Evolutionary conservation across 2,888 invertebrate genomes (phyloP).

Genomic region (Scaptomyza parva): DNA sequence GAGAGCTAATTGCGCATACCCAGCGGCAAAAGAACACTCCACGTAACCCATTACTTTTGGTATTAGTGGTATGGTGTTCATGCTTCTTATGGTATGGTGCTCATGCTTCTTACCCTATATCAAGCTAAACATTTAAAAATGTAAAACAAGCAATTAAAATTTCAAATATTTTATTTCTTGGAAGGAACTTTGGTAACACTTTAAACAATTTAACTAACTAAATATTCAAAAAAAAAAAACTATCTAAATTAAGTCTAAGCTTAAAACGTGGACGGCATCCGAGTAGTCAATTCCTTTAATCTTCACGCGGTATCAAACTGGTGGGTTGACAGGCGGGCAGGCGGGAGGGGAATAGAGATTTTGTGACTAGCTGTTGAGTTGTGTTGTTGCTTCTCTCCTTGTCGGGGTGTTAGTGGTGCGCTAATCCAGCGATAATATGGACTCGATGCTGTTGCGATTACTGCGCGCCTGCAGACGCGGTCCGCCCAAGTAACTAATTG

Average conservation of each 20-base stretch:
- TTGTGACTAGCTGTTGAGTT: not conserved
- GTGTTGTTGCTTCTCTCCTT: not conserved
- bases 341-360: not conserved
- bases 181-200: conserved; percentile 1
- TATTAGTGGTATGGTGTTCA: too few relatives aligned
- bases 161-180: not conserved
- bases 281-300: not conserved
- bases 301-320: not conserved
- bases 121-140: not conserved
- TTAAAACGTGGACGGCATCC: not conserved
- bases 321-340: not conserved
- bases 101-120: not conserved
- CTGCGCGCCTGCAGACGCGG: conserved; percentile 86
- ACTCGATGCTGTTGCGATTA: conserved; percentile 88
- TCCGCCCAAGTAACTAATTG: conserved; percentile 89
- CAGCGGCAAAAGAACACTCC: not conserved
- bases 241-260: not conserved
- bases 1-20: not conserved
- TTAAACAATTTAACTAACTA: not conserved
- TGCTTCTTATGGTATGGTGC: too few relatives aligned
- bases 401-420: conserved; percentile 24
- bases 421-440: conserved; percentile 89
- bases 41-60: not conserved
- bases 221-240: not conserved
- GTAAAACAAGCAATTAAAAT: not conserved